Conservation (phyloP, 2,888 invertebrate species). For the Pachycephus smyrnensis region DNA sequence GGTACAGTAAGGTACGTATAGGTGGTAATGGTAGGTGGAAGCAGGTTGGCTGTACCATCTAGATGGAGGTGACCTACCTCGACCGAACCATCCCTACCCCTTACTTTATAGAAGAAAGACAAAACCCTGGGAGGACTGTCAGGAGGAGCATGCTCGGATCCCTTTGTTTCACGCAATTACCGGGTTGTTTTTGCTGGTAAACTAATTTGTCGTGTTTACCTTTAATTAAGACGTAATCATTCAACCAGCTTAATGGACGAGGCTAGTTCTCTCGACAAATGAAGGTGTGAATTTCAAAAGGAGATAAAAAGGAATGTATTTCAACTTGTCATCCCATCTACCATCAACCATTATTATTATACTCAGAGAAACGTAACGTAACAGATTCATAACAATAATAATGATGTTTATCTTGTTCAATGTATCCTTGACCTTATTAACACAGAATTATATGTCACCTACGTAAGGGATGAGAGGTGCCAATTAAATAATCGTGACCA, state of each 20-base stretch:
- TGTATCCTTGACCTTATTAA: background rate
- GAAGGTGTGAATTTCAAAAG: background rate
- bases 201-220: constrained; percentile 4
- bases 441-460: background rate
- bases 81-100: background rate
- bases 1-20: background rate
- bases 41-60: background rate
- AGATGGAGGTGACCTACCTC: background rate
- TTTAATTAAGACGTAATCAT: constrained; percentile 10
- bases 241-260: background rate
- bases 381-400: background rate
- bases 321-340: background rate
- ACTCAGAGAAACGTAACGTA: background rate
- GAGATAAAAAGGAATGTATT: background rate
- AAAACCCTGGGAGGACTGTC: background rate
- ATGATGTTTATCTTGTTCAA: background rate
- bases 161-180: background rate
- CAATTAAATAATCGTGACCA: background rate
- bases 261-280: background rate
- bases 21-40: background rate
- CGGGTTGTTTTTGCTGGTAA: background rate
- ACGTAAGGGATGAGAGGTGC: background rate
- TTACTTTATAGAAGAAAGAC: background rate
- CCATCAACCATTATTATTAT: background rate
- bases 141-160: background rate